Conservation (phyloP, 1,140 invertebrate species). For the Trissolcus basalis region DNA sequence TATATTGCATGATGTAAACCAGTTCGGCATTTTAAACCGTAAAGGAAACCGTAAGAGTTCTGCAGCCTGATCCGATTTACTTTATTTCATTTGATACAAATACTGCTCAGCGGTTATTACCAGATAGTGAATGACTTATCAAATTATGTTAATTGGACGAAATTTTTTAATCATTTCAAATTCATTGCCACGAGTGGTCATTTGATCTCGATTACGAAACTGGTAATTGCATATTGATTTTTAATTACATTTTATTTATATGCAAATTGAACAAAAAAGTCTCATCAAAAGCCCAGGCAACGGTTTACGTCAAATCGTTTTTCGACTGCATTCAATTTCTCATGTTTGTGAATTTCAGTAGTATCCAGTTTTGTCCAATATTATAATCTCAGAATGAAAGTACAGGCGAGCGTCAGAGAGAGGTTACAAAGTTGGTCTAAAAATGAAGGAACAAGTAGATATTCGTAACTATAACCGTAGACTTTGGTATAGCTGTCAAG, state of each 20-base stretch:
- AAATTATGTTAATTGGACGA: slow-evolving; percentile 54
- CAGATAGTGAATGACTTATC: slow-evolving; percentile 60
- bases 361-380: too few species aligned
- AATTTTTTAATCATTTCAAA: slow-evolving; percentile 36
- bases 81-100: slow-evolving; percentile 64
- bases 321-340: too few species aligned
- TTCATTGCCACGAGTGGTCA: slow-evolving; percentile 16
- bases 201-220: slow-evolving; percentile 17
- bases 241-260: too few species aligned
- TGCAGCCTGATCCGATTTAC: slow-evolving; percentile 47
- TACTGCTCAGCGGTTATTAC: slow-evolving; percentile 61
- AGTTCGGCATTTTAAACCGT: slow-evolving; percentile 52
- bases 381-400: too few species aligned
- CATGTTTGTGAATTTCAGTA: too few species aligned
- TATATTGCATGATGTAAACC: slow-evolving; percentile 55
- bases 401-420: too few species aligned
- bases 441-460: not conserved
- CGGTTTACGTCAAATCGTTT: too few species aligned
- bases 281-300: too few species aligned
- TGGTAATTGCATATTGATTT: too few species aligned
- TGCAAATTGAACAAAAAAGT: too few species aligned
- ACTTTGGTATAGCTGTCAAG: slow-evolving; percentile 10
- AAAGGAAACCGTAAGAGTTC: slow-evolving; percentile 51
- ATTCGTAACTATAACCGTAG: not conserved
- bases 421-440: not conserved